Evolutionary conservation across 2,113 vertebrate genomes (phyloP).

Genomic region (Ophiodon elongatus): DNA sequence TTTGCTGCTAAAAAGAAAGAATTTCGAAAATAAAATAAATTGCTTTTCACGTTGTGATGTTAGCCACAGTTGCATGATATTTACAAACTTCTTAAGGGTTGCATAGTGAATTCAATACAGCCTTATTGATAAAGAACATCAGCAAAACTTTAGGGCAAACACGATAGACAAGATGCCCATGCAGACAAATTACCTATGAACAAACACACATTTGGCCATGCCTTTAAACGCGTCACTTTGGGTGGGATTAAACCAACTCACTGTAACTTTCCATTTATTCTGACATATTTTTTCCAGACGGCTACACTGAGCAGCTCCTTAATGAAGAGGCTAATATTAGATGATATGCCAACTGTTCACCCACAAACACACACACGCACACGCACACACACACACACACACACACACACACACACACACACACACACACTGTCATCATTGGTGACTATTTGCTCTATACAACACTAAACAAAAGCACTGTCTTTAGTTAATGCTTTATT

Average conservation of each 20-base stretch:
- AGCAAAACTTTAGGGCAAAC: background rate
- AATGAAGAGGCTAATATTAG: background rate
- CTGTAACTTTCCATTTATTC: conserved; percentile 33
- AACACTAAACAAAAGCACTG: background rate
- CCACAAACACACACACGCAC: too few species aligned
- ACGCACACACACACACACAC: too few species aligned
- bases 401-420: background rate
- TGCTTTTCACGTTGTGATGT: background rate
- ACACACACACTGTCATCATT: background rate
- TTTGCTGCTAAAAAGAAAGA: background rate
- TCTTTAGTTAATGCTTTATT: background rate
- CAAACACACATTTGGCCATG: background rate
- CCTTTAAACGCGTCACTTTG: background rate
- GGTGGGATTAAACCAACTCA: background rate
- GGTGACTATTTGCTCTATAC: background rate
- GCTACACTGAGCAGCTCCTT: background rate
- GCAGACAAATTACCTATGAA: background rate
- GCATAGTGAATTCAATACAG: background rate
- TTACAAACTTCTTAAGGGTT: background rate
- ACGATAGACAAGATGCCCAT: background rate
- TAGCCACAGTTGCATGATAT: background rate
- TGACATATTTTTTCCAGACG: background rate
- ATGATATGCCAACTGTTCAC: too few species aligned
- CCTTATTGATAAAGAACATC: background rate
- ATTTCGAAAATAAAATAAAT: background rate